Conservation (phyloP, 2,797 vertebrate species). For the Neosilurus mollespiculum region DNA sequence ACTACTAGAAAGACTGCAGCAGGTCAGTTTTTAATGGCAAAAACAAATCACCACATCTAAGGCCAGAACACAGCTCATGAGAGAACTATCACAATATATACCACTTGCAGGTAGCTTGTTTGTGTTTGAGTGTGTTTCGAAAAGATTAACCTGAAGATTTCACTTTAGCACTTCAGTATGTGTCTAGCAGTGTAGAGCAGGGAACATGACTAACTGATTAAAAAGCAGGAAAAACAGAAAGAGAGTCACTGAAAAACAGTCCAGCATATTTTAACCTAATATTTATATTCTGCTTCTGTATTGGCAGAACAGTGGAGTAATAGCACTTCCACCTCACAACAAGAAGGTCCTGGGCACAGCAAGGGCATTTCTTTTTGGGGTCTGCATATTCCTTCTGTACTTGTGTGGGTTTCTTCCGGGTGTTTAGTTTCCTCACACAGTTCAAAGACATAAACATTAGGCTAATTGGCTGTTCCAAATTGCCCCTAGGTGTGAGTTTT, state of each 20-base stretch:
- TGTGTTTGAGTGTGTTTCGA: not conserved
- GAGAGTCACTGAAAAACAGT: not conserved
- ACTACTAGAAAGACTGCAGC: conserved; percentile 89
- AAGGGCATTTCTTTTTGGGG: too few species aligned
- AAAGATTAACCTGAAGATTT: not conserved
- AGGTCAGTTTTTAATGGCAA: conserved; percentile 72
- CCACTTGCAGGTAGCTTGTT: not conserved
- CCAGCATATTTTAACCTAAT: not conserved
- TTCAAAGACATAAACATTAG: too few species aligned
- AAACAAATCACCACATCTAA: conserved; percentile 1
- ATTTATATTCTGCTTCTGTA: not conserved
- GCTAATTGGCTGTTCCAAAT: too few species aligned
- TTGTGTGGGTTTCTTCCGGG: too few species aligned
- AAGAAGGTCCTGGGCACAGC: too few species aligned
- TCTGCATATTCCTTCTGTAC: too few species aligned
- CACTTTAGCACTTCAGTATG: not conserved
- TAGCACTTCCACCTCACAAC: too few species aligned
- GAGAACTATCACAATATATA: not conserved
- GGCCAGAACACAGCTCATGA: conserved; percentile 8
- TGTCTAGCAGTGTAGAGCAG: not conserved
- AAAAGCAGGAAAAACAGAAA: not conserved
- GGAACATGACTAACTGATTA: not conserved
- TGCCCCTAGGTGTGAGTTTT: too few species aligned
- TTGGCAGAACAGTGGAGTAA: too few species aligned
- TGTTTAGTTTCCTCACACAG: too few species aligned